Evolutionary conservation across 2,888 invertebrate species (phyloP), one percentile per base, ranked within the genome.

Genomic region (Thereva unica): DNA sequence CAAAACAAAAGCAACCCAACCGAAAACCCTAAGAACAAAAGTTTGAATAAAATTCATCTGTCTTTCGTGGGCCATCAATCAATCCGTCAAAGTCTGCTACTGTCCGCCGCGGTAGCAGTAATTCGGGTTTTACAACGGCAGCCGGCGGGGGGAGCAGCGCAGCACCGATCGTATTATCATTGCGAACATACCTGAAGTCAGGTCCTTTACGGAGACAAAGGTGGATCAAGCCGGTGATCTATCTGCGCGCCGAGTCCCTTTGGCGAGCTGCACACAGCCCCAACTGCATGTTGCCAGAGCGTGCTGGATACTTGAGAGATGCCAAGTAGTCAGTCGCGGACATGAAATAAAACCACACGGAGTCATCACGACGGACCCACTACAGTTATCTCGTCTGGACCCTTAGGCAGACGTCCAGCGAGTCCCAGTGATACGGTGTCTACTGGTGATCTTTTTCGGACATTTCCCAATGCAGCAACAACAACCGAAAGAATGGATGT

Each of bases 41-140:
- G 66, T 64, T 61, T 59, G 68, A 71, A 71, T 71, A 68, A 70
- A 71, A 70, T 73, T 71, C 73, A 73, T 70, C 71, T 55, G 67
- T 66, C 66, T 69, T 66, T 54, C 42, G 42, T 67, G 65, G 64
- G 66, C 70, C 70, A 73, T 73, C 73, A 73, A 73, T 73, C 73
- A 73, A 73, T 71, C 70, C 71, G 71, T 72, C 73, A 71, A 69
- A 45, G 45, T n/a, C 64, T 10, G 71, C 69, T 71, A 69, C 69
- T 69, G 69, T 71, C 68, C 67, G 66, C 66, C 64, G 23, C 23
- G 23, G 68, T 65, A 64, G 56, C 68, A 69, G 67, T 69, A 69
- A 69, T 69, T 69, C 67, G 69, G 67, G 67, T 69, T 69, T 67
- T 67, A 69, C 69, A 67, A 69, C 67, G 23, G 23, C 63, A 66